Percentiles rank a stretch among this genome's conserved stretches.
phyloP scores from a whole-genome alignment of 2,888 invertebrate species.

The Xanthorhoe designata region DNA sequence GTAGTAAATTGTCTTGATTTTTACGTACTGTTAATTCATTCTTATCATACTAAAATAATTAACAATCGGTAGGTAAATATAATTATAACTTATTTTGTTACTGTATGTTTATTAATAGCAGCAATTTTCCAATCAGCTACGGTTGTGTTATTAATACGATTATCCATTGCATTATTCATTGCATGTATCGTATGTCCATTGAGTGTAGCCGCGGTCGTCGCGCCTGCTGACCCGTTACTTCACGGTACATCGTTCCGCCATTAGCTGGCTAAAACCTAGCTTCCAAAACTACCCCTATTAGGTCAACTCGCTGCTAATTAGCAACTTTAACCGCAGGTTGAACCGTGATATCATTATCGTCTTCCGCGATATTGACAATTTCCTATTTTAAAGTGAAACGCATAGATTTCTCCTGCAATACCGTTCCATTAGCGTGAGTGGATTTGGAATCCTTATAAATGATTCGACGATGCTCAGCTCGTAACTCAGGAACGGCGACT shows the following conservation, averaged over 20 bases:
- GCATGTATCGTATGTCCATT: slow-evolving; percentile 32
- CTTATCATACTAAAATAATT: background rate
- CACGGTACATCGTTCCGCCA: slow-evolving; percentile 48
- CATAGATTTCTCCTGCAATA: slow-evolving; percentile 40
- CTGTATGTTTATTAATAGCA: slow-evolving; percentile 18
- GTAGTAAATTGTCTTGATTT: no score
- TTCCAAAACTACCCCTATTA: slow-evolving; percentile 31
- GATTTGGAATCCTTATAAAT: slow-evolving; percentile 45
- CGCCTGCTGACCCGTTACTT: slow-evolving; percentile 43
- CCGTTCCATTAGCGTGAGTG: slow-evolving; percentile 40
- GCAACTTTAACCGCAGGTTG: slow-evolving; percentile 7
- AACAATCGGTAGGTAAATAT: no score
- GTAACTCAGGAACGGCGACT: slow-evolving; percentile 38
- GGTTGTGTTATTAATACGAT: slow-evolving; percentile 31
- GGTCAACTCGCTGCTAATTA: slow-evolving; percentile 6
- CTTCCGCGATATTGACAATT: slow-evolving; percentile 19
- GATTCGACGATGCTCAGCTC: slow-evolving; percentile 32
- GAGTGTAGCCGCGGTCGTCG: slow-evolving; percentile 33
- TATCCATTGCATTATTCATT: slow-evolving; percentile 45
- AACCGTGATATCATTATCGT: slow-evolving; percentile 9
- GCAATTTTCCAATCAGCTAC: slow-evolving; percentile 29
- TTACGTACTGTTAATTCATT: slow-evolving; percentile 1
- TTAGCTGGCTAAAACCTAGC: slow-evolving; percentile 50
- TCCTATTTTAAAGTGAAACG: slow-evolving; percentile 33
- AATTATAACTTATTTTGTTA: background rate